Evolutionary conservation across 2,888 invertebrate species (phyloP).

Genomic region (Epinotia brunnichana): DNA sequence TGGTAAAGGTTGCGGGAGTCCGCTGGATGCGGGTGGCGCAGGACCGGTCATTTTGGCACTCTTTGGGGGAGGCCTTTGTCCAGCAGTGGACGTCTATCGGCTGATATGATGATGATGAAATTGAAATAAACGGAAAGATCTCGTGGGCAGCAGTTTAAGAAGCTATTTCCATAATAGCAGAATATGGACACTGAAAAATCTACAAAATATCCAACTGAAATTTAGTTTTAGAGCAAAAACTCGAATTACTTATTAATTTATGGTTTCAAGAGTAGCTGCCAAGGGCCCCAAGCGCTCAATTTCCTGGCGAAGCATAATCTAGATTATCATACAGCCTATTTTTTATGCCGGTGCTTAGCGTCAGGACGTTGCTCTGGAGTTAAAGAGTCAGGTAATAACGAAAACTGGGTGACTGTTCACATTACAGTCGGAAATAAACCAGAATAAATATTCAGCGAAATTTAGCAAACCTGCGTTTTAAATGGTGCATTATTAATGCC

Average conservation of each 20-base stretch:
- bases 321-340: conserved; percentile 32
- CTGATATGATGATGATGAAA: too few species aligned
- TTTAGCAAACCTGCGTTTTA: conserved; percentile 12
- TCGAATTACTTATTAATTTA: conserved; percentile 1
- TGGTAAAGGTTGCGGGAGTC: too few species aligned
- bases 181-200: background rate
- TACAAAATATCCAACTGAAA: too few species aligned
- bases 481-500: background rate
- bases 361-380: conserved; percentile 10
- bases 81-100: too few species aligned
- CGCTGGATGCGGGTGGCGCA: too few species aligned
- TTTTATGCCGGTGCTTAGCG: conserved; percentile 29
- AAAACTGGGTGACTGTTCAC: conserved; percentile 10
- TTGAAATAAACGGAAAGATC: background rate
- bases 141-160: background rate
- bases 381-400: conserved; percentile 30
- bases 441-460: conserved; percentile 18
- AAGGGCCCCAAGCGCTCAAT: conserved; percentile 15
- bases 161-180: background rate
- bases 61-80: too few species aligned
- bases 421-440: conserved; percentile 19
- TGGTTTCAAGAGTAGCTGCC: conserved; percentile 8
- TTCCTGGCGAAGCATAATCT: conserved; percentile 25
- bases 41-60: too few species aligned
- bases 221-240: background rate